These are phyloP conservation scores for Drosophila eohydei DNA, from an alignment of 2,888 invertebrate species.

Conservation along the genomic window DNA sequence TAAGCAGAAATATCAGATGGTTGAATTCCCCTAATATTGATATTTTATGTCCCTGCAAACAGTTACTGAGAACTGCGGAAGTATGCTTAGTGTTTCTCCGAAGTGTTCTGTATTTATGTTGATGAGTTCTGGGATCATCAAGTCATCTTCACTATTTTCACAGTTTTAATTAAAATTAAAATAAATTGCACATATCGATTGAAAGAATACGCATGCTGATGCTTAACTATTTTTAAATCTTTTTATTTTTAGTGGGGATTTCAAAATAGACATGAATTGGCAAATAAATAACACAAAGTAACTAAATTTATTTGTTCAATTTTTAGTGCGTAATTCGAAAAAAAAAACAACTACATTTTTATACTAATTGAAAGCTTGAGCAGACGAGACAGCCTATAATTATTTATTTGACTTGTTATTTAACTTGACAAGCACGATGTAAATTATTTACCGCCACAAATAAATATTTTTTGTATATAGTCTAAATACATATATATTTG, in stretches of 20 bases:
- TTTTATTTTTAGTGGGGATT: slow-evolving; percentile 13
- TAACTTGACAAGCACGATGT: slow-evolving; percentile 13
- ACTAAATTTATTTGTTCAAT: slow-evolving; percentile 13
- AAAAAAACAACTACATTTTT: background rate
- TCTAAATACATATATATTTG: background rate
- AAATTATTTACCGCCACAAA: slow-evolving; percentile 19
- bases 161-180: background rate
- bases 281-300: slow-evolving; percentile 27
- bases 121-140: background rate
- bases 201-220: background rate
- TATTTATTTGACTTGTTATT: slow-evolving; percentile 21
- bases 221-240: background rate
- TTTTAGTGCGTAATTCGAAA: slow-evolving; percentile 19
- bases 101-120: slow-evolving; percentile 5
- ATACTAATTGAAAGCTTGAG: slow-evolving; percentile 5
- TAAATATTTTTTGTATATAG: slow-evolving; percentile 17
- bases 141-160: background rate
- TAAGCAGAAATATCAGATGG: slow-evolving; percentile 35
- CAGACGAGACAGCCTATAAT: slow-evolving; percentile 14
- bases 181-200: background rate
- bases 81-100: slow-evolving; percentile 25
- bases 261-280: slow-evolving; percentile 16
- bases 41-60: slow-evolving; percentile 6
- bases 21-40: slow-evolving; percentile 19
- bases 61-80: slow-evolving; percentile 22